phyloP scores from a whole-genome alignment of 2,888 invertebrate genomes.

The Drosophila multiciliata region DNA sequence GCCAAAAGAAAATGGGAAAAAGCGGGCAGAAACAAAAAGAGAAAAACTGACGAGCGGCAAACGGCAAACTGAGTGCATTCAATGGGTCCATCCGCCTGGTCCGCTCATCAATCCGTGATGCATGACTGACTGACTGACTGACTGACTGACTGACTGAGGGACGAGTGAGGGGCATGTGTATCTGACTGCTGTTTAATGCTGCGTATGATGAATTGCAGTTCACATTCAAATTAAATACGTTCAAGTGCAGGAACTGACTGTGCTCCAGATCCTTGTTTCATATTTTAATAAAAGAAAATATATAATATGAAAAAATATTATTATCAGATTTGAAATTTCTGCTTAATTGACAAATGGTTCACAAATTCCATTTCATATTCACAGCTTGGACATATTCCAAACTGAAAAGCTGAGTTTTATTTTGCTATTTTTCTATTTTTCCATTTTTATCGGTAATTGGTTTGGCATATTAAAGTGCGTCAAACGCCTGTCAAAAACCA shows the following conservation, averaged over 20 bases:
- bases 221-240: slow-evolving; percentile 13
- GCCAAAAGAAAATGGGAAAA: slow-evolving; percentile 18
- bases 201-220: slow-evolving; percentile 59
- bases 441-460: slow-evolving; percentile 1
- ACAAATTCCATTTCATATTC: slow-evolving; percentile 12
- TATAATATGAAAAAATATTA: neutral
- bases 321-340: neutral
- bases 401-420: slow-evolving; percentile 9
- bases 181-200: slow-evolving; percentile 29
- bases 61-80: slow-evolving; percentile 40
- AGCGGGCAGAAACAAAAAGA: slow-evolving; percentile 23
- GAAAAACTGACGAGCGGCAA: slow-evolving; percentile 18
- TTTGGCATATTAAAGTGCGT: slow-evolving; percentile 13
- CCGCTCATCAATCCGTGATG: slow-evolving; percentile 28
- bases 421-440: neutral
- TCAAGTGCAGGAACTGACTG: neutral
- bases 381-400: slow-evolving; percentile 2
- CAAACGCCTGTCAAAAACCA: slow-evolving; percentile 35
- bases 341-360: slow-evolving; percentile 7
- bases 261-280: neutral
- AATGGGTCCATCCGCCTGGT: slow-evolving; percentile 42
- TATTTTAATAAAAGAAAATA: neutral
- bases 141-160: slow-evolving; percentile 11
- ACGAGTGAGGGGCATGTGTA: slow-evolving; percentile 23
- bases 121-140: slow-evolving; percentile 24